Conservation (phyloP, 1,140 invertebrate genomes). For the Lamellibrachia luymesi region DNA sequence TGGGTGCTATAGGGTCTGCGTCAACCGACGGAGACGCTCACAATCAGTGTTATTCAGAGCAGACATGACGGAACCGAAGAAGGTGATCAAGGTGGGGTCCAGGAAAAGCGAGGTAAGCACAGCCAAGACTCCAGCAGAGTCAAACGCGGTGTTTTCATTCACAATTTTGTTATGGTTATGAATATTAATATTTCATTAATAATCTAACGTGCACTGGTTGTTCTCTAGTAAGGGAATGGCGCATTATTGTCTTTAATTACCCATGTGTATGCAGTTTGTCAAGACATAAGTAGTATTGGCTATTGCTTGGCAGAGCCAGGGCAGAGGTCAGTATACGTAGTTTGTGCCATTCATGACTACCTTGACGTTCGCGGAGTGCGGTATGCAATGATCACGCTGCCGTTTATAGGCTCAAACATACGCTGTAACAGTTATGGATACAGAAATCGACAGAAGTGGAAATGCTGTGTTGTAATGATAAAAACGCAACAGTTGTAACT, state of each 20-base stretch:
- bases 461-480: neutral
- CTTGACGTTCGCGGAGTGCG: neutral
- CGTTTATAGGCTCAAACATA: neutral
- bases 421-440: neutral
- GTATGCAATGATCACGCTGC: neutral
- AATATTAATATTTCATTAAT: neutral
- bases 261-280: neutral
- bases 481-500: neutral
- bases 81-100: conserved; percentile 12
- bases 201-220: neutral
- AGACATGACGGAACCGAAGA: conserved; percentile 1
- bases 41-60: neutral
- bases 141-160: neutral
- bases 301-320: neutral
- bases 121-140: neutral
- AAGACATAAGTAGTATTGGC: neutral
- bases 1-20: neutral
- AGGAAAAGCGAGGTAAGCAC: conserved; percentile 5
- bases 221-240: neutral
- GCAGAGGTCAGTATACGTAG: neutral
- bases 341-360: neutral
- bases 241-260: neutral
- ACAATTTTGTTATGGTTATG: neutral
- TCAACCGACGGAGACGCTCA: neutral
- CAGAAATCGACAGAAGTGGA: neutral